Evolutionary conservation across 2,888 invertebrate species (phyloP).

Genomic region (Candidula unifasciata): DNA sequence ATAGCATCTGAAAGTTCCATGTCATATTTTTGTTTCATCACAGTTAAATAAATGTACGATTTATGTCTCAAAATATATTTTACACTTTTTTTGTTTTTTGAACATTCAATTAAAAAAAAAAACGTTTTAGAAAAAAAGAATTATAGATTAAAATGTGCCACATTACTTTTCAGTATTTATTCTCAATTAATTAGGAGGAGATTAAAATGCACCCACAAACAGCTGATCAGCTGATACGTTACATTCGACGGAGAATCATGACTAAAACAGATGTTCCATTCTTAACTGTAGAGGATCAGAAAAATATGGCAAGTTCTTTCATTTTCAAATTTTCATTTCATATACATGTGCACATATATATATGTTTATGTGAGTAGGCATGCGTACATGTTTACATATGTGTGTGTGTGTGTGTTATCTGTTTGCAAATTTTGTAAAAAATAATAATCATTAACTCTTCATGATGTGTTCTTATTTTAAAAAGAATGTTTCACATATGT

Average conservation of each 20-base stretch:
- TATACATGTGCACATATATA: neutral
- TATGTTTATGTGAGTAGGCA: no score
- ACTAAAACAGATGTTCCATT: conserved; percentile 69
- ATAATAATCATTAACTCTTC: no score
- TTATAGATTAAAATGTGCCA: neutral
- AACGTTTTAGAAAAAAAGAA: no score
- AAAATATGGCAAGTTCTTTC: conserved; percentile 67
- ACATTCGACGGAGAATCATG: conserved; percentile 71
- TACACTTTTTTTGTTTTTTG: no score
- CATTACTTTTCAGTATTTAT: neutral
- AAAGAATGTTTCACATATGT: no score
- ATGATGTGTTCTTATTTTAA: no score
- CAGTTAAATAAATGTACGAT: neutral
- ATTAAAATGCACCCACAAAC: conserved; percentile 70
- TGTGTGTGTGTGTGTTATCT: no score
- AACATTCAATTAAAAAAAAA: no score
- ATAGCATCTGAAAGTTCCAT: no score
- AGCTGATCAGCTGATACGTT: conserved; percentile 68
- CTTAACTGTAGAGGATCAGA: conserved; percentile 74
- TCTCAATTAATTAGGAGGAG: conserved; percentile 69
- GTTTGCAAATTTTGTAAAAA: no score
- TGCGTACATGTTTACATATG: no score
- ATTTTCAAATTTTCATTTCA: neutral
- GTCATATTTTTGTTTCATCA: neutral
- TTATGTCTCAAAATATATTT: neutral